Evolutionary conservation across 2,113 vertebrate genomes (phyloP).

Genomic region (Oplegnathus fasciatus): DNA sequence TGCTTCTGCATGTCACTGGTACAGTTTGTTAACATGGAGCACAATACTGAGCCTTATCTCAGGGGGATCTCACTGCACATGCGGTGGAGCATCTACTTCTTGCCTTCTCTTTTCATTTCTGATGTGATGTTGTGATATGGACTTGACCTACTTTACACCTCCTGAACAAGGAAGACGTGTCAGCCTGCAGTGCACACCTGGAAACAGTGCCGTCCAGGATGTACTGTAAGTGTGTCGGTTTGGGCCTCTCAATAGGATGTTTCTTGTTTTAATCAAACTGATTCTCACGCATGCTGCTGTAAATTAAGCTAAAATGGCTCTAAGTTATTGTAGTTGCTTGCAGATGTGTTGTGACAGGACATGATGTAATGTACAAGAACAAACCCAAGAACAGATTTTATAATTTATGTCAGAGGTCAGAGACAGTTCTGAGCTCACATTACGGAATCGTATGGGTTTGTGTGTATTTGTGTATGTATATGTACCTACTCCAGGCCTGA

Average conservation of each 20-base stretch:
- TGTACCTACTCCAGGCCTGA: conserved; percentile 3
- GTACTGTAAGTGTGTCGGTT: neutral
- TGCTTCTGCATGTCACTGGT: conserved; percentile 10
- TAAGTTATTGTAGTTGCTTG: conserved; percentile 51
- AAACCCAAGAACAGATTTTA: conserved; percentile 24
- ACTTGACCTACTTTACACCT: conserved; percentile 43
- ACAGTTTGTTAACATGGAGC: neutral
- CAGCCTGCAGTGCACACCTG: conserved; percentile 9
- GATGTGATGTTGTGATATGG: conserved; percentile 2
- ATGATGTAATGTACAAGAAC: conserved; percentile 35
- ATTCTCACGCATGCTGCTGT: conserved; percentile 39
- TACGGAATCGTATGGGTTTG: neutral
- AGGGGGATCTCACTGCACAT: neutral
- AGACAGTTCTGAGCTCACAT: conserved; percentile 22
- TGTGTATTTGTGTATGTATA: neutral
- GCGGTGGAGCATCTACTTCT: conserved; percentile 9
- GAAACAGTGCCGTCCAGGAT: conserved; percentile 40
- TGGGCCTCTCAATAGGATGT: conserved; percentile 22
- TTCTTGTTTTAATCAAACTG: conserved; percentile 53
- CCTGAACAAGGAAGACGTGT: neutral
- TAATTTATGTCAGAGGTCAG: neutral
- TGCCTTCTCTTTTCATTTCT: conserved; percentile 1
- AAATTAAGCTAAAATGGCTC: conserved; percentile 38
- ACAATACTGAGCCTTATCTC: conserved; percentile 35
- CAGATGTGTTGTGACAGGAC: conserved; percentile 68